These are phyloP conservation scores for Calameuta filiformis DNA, from an alignment of 2,888 invertebrate genomes.

Conservation along the genomic window DNA sequence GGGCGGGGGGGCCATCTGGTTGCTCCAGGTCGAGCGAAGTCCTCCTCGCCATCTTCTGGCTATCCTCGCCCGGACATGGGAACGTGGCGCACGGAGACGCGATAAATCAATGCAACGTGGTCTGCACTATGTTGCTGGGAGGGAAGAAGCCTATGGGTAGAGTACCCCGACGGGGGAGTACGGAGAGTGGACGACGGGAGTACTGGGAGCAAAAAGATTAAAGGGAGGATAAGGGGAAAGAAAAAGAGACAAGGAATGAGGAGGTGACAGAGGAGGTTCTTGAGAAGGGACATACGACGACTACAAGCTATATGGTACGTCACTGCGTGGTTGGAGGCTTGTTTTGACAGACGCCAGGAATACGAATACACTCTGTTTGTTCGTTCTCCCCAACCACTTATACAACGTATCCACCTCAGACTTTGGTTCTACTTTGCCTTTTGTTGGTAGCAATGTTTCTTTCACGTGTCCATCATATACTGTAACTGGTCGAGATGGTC, in stretches of 20 bases:
- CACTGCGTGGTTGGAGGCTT: conserved; percentile 28
- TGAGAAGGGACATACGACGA: neutral
- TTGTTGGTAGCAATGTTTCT: conserved; percentile 4
- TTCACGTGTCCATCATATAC: neutral
- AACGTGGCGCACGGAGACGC: neutral
- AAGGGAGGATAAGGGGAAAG: conserved; percentile 2
- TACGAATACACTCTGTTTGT: conserved; percentile 44
- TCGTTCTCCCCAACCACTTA: conserved; percentile 42
- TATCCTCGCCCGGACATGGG: neutral
- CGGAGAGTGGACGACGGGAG: neutral
- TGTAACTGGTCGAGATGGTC: neutral
- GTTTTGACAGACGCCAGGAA: conserved; percentile 56
- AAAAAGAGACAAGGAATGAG: conserved; percentile 2
- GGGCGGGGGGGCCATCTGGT: neutral
- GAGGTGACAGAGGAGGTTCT: conserved; percentile 5
- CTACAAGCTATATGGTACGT: neutral
- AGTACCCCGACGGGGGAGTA: neutral
- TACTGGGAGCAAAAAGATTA: neutral
- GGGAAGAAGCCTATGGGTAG: neutral
- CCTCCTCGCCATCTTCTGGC: neutral
- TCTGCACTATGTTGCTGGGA: neutral
- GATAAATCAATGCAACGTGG: conserved; percentile 8
- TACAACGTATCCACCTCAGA: conserved; percentile 9
- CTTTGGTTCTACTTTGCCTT: conserved; percentile 10
- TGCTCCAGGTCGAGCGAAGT: neutral